phyloP scores from a whole-genome alignment of 2,797 vertebrate species.

The Crypturellus tataupa region DNA sequence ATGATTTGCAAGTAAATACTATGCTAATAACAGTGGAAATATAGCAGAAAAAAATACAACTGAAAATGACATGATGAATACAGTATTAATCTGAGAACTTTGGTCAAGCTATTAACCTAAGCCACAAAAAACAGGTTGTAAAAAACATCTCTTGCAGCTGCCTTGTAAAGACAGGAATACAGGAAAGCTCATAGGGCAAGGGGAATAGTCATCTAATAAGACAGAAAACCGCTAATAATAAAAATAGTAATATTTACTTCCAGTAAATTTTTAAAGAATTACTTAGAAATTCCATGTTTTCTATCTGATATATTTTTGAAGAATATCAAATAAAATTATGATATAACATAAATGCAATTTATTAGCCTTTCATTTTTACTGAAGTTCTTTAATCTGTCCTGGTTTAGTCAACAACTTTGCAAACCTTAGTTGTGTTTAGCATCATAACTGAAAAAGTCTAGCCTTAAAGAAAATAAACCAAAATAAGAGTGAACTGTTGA shows the following conservation, averaged over 20 bases:
- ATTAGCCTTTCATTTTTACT: neutral
- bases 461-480: neutral
- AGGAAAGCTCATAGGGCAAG: neutral
- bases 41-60: constrained; percentile 36
- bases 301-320: neutral
- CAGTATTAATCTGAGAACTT: constrained; percentile 26
- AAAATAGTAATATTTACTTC: neutral
- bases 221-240: neutral
- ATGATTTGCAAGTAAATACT: neutral
- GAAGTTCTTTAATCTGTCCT: neutral
- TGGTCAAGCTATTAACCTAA: constrained; percentile 50
- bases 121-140: neutral
- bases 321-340: neutral
- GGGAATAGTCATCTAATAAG: neutral
- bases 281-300: neutral
- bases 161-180: neutral
- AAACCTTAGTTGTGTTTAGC: neutral
- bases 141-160: constrained; percentile 17
- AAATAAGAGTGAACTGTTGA: neutral
- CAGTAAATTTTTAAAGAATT: neutral
- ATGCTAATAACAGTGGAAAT: neutral
- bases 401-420: neutral
- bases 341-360: neutral
- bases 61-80: constrained; percentile 29
- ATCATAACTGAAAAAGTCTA: neutral